These are phyloP conservation scores for Forpus xanthops DNA, from an alignment of 2,797 vertebrate genomes.

Conservation along the genomic window DNA sequence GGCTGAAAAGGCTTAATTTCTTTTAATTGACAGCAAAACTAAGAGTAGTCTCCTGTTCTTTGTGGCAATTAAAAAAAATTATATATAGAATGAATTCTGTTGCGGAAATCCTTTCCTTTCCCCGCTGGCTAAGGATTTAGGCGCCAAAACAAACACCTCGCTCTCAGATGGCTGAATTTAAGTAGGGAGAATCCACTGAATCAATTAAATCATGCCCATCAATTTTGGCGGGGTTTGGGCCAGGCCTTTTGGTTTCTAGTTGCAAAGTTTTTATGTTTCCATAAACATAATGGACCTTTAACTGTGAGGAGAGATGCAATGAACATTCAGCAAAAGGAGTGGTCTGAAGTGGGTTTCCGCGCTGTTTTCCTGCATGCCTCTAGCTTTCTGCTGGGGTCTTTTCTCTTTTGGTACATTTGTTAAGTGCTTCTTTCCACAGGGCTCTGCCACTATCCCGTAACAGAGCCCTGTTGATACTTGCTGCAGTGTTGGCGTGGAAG, in stretches of 20 bases:
- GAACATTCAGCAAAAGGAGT: not conserved
- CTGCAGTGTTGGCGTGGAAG: accelerated
- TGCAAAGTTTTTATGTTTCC: not conserved
- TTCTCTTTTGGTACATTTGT: not conserved
- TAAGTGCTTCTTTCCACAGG: not conserved
- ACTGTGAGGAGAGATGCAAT: not conserved
- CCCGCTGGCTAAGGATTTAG: not conserved
- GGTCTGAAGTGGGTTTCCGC: not conserved
- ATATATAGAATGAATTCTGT: not conserved
- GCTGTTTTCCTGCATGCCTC: not conserved
- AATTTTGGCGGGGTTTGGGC: not conserved
- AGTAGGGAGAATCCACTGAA: not conserved
- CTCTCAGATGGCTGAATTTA: not conserved
- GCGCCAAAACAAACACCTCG: not conserved
- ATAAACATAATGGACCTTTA: not conserved
- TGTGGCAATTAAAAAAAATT: not conserved
- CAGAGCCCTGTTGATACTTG: not conserved
- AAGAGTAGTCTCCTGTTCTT: not conserved
- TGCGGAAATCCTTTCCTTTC: not conserved
- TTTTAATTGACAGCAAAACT: not conserved
- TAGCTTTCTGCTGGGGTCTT: not conserved
- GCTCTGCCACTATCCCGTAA: not conserved
- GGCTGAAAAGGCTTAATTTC: not conserved
- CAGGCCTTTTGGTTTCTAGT: not conserved
- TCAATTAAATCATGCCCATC: not conserved